Conservation (phyloP, 2,113 vertebrate genomes). For the Speoplatyrhinus poulsoni region DNA sequence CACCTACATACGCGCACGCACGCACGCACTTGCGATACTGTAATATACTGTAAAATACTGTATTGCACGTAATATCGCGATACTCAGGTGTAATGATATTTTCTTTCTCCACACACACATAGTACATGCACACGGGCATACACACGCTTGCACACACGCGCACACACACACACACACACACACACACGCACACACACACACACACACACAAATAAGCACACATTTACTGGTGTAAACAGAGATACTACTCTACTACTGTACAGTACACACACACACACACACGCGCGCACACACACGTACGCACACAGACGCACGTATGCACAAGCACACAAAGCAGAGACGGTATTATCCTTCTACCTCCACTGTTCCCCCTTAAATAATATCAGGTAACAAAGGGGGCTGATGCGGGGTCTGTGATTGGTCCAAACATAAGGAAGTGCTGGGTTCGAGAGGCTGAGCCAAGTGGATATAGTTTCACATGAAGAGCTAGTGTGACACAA, state of each 20-base stretch:
- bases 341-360: conserved; percentile 30
- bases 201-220: conserved; percentile 36
- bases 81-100: too few relatives aligned
- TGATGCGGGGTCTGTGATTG: conserved; percentile 34
- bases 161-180: too few relatives aligned
- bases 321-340: conserved; percentile 20
- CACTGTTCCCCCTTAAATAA: conserved; percentile 47
- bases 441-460: conserved; percentile 38
- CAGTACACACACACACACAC: conserved; percentile 20
- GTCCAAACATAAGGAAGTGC: conserved; percentile 48
- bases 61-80: too few relatives aligned
- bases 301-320: conserved; percentile 38
- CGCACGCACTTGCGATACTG: neutral
- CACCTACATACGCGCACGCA: conserved; percentile 1
- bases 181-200: conserved; percentile 10
- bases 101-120: too few relatives aligned
- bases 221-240: neutral
- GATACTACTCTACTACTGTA: too few relatives aligned
- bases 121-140: too few relatives aligned
- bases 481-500: conserved; percentile 46
- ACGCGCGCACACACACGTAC: conserved; percentile 27
- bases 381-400: conserved; percentile 52
- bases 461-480: conserved; percentile 45
- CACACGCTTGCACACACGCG: too few relatives aligned
- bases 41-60: too few relatives aligned